Base-by-base conservation (phyloP, 2,888 invertebrate species). In the Onchidella celtica region DNA sequence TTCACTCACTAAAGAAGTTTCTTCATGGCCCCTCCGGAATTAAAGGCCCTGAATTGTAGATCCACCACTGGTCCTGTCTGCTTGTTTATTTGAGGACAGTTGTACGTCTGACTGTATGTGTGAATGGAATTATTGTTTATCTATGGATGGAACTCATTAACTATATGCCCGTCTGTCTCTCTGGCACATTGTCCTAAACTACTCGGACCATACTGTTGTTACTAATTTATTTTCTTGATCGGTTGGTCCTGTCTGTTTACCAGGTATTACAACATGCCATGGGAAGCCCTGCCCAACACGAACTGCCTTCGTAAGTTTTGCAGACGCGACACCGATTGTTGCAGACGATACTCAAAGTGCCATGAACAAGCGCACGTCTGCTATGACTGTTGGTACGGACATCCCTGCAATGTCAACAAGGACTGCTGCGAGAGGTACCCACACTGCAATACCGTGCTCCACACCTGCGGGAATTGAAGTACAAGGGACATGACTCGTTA, bases 301-400 rank as follows among this genome's bases (percentile, higher is more conserved):
- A 83, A 87, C 83, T 92, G 92, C 82, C 90, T 88, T 85, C 87
- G 91, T 21, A 69, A 89, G 63, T 79, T 82, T 21, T 92, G 92
- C 79, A 73, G 84, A 4, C 68, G 84, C 3, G 86, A 88, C 59
- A 81, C 83, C 4, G 90, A 91, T 76, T 92, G 92, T 79, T 92
- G 92, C 81, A 83, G 87, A 32, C 80, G 87, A 36, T 89, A 88
- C 85, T 90, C 90, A 80, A 88, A 89, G 32, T 92, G 92, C 81
- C 90, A 92, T 85, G 83, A 80, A 29, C 87, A 87, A 38, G 90
- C 90, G 0, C 86, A 87, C 24, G 86, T 90, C n/a, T 92, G 92
- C 82, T 89, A 89, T 78, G 90, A 90, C 83, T 92, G 92, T 81
- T 92, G 92, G 92, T 90, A 90, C 73, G 91, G 90, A 21, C 88